These are phyloP conservation scores for Drosophila paranaensis DNA, from an alignment of 2,888 invertebrate species.

Conservation along the genomic window DNA sequence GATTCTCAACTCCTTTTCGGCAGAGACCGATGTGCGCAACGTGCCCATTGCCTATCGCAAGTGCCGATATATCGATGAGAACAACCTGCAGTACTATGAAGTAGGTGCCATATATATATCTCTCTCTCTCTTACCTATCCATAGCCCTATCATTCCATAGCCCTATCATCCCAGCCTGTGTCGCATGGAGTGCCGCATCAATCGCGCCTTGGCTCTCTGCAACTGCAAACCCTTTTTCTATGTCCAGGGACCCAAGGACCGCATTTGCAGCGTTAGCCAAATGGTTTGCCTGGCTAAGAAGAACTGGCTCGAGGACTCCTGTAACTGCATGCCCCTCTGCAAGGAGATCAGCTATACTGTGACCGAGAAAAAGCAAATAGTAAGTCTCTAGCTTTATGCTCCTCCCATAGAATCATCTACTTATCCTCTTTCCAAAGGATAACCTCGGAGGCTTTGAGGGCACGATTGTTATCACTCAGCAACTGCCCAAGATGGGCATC, in stretches of 20 bases:
- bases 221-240: constrained; percentile 83
- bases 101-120: constrained; percentile 46
- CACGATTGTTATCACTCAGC: constrained; percentile 65
- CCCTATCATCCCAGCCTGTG: constrained; percentile 80
- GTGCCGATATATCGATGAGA: constrained; percentile 81
- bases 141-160: constrained; percentile 67
- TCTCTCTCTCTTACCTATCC: no score
- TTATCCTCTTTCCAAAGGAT: constrained; percentile 46
- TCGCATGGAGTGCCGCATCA: constrained; percentile 81
- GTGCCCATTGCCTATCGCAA: constrained; percentile 81
- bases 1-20: constrained; percentile 59
- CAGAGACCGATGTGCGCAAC: constrained; percentile 75
- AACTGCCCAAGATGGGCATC: constrained; percentile 77
- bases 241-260: constrained; percentile 62
- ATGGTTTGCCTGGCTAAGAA: constrained; percentile 73
- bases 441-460: constrained; percentile 69
- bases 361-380: constrained; percentile 58
- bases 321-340: constrained; percentile 77
- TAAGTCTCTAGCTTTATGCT: constrained; percentile 39
- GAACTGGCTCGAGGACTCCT: constrained; percentile 72
- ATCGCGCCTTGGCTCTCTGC: constrained; percentile 75
- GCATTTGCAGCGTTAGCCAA: constrained; percentile 74
- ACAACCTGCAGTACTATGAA: constrained; percentile 75
- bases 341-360: constrained; percentile 65
- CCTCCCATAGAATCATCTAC: neutral